Conservation (phyloP, 2,113 vertebrate species). For the Zosterops borbonicus region DNA sequence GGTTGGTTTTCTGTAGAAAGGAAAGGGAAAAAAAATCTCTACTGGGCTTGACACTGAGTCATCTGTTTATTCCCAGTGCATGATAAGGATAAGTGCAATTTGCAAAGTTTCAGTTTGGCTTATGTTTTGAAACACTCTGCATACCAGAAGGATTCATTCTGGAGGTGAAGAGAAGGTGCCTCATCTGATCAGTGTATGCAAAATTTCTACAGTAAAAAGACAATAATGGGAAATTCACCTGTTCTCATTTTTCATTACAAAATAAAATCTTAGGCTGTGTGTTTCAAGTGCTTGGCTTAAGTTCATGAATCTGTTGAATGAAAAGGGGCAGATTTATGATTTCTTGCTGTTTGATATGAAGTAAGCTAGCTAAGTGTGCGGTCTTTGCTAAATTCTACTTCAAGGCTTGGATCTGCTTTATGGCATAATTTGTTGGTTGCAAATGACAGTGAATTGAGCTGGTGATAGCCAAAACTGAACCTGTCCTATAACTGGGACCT, state of each 20-base stretch:
- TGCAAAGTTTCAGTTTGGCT: neutral
- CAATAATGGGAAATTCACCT: conserved; percentile 11
- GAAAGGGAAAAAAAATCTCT: neutral
- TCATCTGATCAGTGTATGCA: neutral
- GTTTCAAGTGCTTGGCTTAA: neutral
- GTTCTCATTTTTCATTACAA: neutral
- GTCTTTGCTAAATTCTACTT: neutral
- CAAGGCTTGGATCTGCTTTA: neutral
- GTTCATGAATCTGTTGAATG: neutral
- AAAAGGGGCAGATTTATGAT: neutral
- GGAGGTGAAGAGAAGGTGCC: neutral
- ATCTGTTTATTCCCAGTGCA: neutral
- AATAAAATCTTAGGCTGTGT: neutral
- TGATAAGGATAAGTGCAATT: neutral
- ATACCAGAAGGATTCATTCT: neutral
- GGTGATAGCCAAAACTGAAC: neutral
- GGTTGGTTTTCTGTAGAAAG: neutral
- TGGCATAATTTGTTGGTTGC: neutral
- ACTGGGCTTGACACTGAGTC: neutral
- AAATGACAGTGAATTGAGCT: neutral
- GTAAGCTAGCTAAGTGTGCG: neutral
- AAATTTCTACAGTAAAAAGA: neutral
- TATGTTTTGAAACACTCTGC: neutral
- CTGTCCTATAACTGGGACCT: neutral
- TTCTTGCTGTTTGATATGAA: conserved; percentile 16